Evolutionary conservation across 2,888 invertebrate species (phyloP).

Genomic region (Celastrina argiolus): DNA sequence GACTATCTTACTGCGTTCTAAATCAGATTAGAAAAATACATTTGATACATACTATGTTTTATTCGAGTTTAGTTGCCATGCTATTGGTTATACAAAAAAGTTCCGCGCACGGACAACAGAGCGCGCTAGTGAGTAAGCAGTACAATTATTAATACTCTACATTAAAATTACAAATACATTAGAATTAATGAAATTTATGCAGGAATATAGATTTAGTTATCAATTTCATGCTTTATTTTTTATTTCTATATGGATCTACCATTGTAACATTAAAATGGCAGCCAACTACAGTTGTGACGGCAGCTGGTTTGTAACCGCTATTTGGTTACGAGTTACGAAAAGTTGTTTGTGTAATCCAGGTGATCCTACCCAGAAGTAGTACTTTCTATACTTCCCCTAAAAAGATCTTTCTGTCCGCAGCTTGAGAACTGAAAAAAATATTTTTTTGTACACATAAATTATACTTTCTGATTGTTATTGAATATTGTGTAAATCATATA

Average conservation of each 20-base stretch:
- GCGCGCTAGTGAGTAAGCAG: too few relatives aligned
- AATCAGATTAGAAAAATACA: too few relatives aligned
- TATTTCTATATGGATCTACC: background rate
- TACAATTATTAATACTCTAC: too few relatives aligned
- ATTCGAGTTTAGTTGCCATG: too few relatives aligned
- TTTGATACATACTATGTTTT: too few relatives aligned
- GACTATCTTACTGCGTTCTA: too few relatives aligned
- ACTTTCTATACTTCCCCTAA: background rate
- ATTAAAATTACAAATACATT: too few relatives aligned
- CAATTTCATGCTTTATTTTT: too few relatives aligned
- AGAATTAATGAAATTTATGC: too few relatives aligned
- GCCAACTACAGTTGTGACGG: conserved; percentile 25
- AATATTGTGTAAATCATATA: background rate
- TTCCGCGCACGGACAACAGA: too few relatives aligned
- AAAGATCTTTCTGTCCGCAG: background rate
- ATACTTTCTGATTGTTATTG: background rate
- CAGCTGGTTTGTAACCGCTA: conserved; percentile 8
- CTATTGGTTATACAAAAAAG: too few relatives aligned
- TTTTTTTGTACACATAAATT: background rate
- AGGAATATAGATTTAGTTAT: too few relatives aligned
- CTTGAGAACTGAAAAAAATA: background rate
- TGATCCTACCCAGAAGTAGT: background rate
- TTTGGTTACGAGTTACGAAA: conserved; percentile 15
- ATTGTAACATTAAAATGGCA: background rate
- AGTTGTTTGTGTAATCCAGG: conserved; percentile 2